Percentiles rank a stretch among this genome's conserved stretches.
These are phyloP conservation scores for Pristionchus entomophagus DNA, from an alignment of 2,888 invertebrate genomes.

Conservation along the genomic window DNA sequence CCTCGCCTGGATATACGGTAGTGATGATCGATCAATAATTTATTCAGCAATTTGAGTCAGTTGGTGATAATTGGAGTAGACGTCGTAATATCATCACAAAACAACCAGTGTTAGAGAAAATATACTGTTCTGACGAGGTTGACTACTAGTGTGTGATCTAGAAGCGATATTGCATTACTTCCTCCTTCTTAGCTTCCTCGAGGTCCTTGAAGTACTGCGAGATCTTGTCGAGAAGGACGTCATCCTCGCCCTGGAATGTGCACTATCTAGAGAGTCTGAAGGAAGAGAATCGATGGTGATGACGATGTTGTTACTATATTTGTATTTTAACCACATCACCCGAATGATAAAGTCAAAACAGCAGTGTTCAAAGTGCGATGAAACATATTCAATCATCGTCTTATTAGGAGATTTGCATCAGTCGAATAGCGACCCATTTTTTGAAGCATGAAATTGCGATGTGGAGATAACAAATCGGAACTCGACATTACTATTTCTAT, in stretches of 20 bases:
- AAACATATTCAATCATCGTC: no score
- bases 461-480: no score
- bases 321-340: no score
- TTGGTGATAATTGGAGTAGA: not conserved
- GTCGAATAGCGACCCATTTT: no score
- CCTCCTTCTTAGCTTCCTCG: slow-evolving; percentile 15
- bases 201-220: not conserved
- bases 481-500: no score
- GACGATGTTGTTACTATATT: no score
- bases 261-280: no score
- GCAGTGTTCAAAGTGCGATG: no score
- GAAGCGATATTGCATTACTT: slow-evolving; percentile 3
- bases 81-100: not conserved
- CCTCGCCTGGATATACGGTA: not conserved
- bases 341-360: no score
- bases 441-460: no score
- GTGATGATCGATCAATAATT: not conserved
- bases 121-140: not conserved
- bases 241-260: not conserved
- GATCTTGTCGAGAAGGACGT: not conserved
- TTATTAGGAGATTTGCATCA: no score
- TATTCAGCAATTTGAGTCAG: not conserved
- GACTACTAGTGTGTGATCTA: not conserved
- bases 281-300: no score
- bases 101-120: not conserved